Base-by-base conservation (phyloP, 2,888 invertebrate genomes). In the Pollenia labialis region DNA sequence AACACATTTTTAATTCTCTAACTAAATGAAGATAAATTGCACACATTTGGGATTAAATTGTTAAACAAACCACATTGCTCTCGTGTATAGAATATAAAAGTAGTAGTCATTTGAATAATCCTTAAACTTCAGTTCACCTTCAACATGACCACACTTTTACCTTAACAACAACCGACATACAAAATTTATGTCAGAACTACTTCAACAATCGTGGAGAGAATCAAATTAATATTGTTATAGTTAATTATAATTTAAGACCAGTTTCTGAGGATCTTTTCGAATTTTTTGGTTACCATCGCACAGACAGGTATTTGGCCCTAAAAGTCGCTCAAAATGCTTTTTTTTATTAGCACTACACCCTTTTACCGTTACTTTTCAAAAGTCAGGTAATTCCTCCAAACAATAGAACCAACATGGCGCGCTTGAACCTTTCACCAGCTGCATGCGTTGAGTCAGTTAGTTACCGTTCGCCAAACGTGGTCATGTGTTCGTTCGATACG, bases 271-370 rank as follows among this genome's bases (percentile, higher is more conserved):
- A 89, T 4, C 91, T 92, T 1, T 87, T 89, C 0, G 93, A 93
- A 72, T 93, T 90, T 62, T 82, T 93, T n/a, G 92, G 92, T 4
- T 90, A 90, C n/a, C 93, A 93, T 81, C 90, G n/a, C n/a, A n/a
- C n/a, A n/a, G n/a, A n/a, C n/a, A n/a, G n/a, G n/a, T n/a, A n/a
- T n/a, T n/a, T n/a, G n/a, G n/a, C n/a, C n/a, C n/a, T n/a, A n/a
- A n/a, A n/a, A n/a, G n/a, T n/a, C n/a, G n/a, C n/a, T n/a, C n/a
- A n/a, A n/a, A n/a, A n/a, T n/a, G n/a, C n/a, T n/a, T n/a, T n/a
- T n/a, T n/a, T n/a, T n/a, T n/a, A n/a, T n/a, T n/a, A n/a, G n/a
- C n/a, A n/a, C n/a, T n/a, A n/a, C n/a, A n/a, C n/a, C n/a, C n/a
- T n/a, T n/a, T n/a, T n/a, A n/a, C n/a, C n/a, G n/a, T n/a, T n/a